These are phyloP conservation scores for Matsumurasca onukii DNA, from an alignment of 1,140 invertebrate species.

Conservation along the genomic window DNA sequence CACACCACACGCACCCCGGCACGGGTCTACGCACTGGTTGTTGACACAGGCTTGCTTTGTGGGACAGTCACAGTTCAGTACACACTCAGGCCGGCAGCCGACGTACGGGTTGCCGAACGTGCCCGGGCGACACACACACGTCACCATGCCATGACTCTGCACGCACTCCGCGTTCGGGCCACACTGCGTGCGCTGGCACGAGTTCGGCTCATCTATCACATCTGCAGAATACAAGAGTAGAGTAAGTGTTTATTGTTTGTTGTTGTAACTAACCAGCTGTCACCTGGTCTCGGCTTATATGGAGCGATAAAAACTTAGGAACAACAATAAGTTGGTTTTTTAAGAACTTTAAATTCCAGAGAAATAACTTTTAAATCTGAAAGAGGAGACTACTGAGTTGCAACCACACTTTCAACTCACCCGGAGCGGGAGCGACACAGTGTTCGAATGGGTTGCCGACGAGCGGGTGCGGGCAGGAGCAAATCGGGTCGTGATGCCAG, in stretches of 20 bases:
- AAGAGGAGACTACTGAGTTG: too few species aligned
- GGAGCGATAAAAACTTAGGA: too few species aligned
- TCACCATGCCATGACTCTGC: slow-evolving; percentile 55
- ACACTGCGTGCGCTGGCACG: slow-evolving; percentile 67
- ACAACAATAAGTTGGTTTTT: too few species aligned
- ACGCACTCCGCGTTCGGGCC: slow-evolving; percentile 74
- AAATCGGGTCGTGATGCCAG: slow-evolving; percentile 74
- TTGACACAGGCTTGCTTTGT: slow-evolving; percentile 70
- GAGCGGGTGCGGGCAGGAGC: slow-evolving; percentile 67
- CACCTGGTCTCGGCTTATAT: too few species aligned
- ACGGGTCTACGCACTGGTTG: slow-evolving; percentile 78
- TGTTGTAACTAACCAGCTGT: too few species aligned
- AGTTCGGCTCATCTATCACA: background rate
- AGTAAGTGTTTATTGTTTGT: too few species aligned
- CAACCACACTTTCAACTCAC: slow-evolving; percentile 43
- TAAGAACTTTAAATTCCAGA: too few species aligned
- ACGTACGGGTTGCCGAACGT: slow-evolving; percentile 65
- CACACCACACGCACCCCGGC: slow-evolving; percentile 71
- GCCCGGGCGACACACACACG: slow-evolving; percentile 64
- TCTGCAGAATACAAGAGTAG: background rate
- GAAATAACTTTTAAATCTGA: too few species aligned
- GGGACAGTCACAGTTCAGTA: slow-evolving; percentile 74
- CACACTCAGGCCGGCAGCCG: slow-evolving; percentile 74
- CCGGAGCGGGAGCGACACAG: slow-evolving; percentile 57
- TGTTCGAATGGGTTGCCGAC: slow-evolving; percentile 81